A percentile compares a stretch with the other conserved stretches of the same genome.
phyloP scores from a whole-genome alignment of 2,888 invertebrate genomes.

The Rotaria magnacalcarata region DNA sequence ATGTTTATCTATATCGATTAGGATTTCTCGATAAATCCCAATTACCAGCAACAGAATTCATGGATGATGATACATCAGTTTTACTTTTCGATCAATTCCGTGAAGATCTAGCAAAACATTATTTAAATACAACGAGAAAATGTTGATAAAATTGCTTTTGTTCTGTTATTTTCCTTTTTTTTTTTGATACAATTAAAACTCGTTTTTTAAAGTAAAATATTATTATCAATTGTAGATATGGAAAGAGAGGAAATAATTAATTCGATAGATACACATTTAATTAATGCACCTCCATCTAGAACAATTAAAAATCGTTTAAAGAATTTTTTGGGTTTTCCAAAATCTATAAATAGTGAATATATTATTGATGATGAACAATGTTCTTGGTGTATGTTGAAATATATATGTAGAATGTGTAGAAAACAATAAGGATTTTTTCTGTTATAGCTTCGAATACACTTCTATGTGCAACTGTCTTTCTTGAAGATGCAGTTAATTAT shows the following conservation, averaged over 20 bases:
- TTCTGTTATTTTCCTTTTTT: background rate
- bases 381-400: background rate
- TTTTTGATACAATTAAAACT: too few species aligned
- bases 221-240: background rate
- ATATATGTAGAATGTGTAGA: background rate
- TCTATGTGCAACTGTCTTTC: background rate
- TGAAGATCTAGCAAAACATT: background rate
- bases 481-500: slow-evolving; percentile 9
- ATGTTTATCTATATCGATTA: slow-evolving; percentile 15
- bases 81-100: background rate
- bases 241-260: background rate
- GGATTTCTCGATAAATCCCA: slow-evolving; percentile 25
- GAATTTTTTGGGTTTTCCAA: background rate
- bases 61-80: slow-evolving; percentile 14
- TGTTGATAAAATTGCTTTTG: background rate
- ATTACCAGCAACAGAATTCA: slow-evolving; percentile 10
- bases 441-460: background rate
- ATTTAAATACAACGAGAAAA: slow-evolving; percentile 4
- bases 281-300: background rate
- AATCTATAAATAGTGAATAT: background rate
- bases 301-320: background rate
- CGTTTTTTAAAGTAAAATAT: background rate
- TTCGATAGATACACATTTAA: background rate
- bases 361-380: background rate
- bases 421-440: background rate